phyloP scores from a whole-genome alignment of 2,113 vertebrate genomes.

The Austrofundulus limnaeus region DNA sequence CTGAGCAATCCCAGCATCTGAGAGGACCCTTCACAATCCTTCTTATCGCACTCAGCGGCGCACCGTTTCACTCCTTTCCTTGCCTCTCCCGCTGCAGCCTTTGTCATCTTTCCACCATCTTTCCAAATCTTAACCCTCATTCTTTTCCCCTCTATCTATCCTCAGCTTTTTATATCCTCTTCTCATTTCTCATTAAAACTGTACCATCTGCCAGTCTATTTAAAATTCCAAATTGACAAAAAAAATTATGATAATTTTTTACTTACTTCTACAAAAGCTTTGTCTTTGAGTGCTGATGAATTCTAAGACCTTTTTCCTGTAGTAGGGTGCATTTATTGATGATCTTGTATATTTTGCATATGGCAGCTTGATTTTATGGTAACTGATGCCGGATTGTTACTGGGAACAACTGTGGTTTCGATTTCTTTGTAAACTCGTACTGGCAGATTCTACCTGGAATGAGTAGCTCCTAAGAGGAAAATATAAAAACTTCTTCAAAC shows the following conservation, averaged over 20 bases:
- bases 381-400: background rate
- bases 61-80: conserved; percentile 36
- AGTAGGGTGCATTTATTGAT: background rate
- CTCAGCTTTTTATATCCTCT: conserved; percentile 18
- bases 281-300: background rate
- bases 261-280: background rate
- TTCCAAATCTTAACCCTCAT: conserved; percentile 13
- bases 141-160: conserved; percentile 17
- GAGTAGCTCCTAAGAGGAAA: too few relatives aligned
- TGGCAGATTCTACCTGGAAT: too few relatives aligned
- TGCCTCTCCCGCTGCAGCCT: conserved; percentile 18
- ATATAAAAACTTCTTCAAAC: too few relatives aligned
- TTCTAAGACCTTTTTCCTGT: background rate
- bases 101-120: conserved; percentile 39
- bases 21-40: conserved; percentile 63
- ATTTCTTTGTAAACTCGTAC: too few relatives aligned
- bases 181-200: conserved; percentile 1
- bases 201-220: conserved; percentile 7
- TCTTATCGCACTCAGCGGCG: conserved; percentile 52
- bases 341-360: background rate
- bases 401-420: background rate
- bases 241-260: conserved; percentile 2
- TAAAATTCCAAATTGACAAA: background rate
- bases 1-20: conserved; percentile 57
- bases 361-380: background rate